A percentile compares a stretch with the other conserved stretches of the same genome.
phyloP scores from a whole-genome alignment of 1,140 invertebrate genomes.

The Drosophila paulistorum region DNA sequence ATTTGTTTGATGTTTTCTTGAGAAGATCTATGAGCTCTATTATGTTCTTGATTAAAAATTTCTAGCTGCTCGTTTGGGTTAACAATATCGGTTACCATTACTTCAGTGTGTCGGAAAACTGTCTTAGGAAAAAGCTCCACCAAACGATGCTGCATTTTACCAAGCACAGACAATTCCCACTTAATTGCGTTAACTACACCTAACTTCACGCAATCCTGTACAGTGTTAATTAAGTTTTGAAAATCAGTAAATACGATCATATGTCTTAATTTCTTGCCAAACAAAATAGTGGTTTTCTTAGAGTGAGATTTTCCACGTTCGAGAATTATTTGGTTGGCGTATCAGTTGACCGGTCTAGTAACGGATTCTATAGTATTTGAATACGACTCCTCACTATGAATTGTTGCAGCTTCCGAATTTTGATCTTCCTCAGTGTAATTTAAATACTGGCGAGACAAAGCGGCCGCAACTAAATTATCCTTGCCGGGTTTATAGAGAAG shows the following conservation, averaged over 20 bases:
- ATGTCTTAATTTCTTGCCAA: constrained; percentile 1
- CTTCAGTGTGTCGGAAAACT: too few species aligned
- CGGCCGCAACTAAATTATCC: neutral
- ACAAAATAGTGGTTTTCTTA: neutral
- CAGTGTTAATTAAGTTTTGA: too few species aligned
- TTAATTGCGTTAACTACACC: neutral
- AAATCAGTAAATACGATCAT: neutral
- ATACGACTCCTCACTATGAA: neutral
- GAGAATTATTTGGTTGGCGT: neutral
- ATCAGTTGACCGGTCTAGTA: neutral
- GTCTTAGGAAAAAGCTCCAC: too few species aligned
- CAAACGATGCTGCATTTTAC: too few species aligned
- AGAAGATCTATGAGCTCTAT: neutral
- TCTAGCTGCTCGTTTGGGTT: neutral
- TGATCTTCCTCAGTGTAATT: neutral
- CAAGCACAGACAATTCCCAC: neutral
- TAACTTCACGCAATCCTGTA: neutral
- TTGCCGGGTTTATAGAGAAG: neutral
- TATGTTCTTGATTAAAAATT: neutral
- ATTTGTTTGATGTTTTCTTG: neutral
- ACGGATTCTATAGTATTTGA: neutral
- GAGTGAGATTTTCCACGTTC: neutral
- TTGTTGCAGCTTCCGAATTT: neutral
- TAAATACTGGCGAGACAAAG: neutral
- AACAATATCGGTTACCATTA: neutral